phyloP scores from a whole-genome alignment of 2,797 vertebrate species.

The Orestias chungarensis region DNA sequence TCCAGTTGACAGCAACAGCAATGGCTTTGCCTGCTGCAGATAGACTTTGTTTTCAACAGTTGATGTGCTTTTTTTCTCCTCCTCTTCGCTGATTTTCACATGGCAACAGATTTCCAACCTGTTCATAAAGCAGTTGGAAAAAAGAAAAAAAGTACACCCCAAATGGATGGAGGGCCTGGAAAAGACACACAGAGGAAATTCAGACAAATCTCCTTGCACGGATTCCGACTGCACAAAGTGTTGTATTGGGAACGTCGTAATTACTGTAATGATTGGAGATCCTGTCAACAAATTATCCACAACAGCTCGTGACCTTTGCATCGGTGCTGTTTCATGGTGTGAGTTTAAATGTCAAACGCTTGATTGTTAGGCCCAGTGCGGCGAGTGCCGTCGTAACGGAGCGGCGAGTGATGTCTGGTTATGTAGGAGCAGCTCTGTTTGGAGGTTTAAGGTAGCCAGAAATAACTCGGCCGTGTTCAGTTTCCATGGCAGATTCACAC shows the following conservation, averaged over 20 bases:
- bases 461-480: slow-evolving; percentile 68
- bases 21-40: slow-evolving; percentile 58
- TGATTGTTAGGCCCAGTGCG: slow-evolving; percentile 40
- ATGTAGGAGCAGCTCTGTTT: slow-evolving; percentile 72
- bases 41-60: slow-evolving; percentile 50
- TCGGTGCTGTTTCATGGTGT: slow-evolving; percentile 39
- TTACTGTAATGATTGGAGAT: slow-evolving; percentile 55
- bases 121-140: slow-evolving; percentile 49
- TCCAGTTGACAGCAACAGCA: slow-evolving; percentile 69
- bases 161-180: slow-evolving; percentile 6
- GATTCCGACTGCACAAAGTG: slow-evolving; percentile 44
- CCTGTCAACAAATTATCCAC: slow-evolving; percentile 60
- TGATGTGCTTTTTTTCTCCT: slow-evolving; percentile 50
- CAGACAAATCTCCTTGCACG: slow-evolving; percentile 44
- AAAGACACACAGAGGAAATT: slow-evolving; percentile 3
- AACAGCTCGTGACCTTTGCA: slow-evolving; percentile 53
- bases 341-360: slow-evolving; percentile 57
- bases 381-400: slow-evolving; percentile 36
- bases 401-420: slow-evolving; percentile 51
- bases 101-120: slow-evolving; percentile 33
- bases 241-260: slow-evolving; percentile 52
- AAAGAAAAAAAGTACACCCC: slow-evolving; percentile 33
- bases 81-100: slow-evolving; percentile 32
- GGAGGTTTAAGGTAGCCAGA: slow-evolving; percentile 61
- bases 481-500: slow-evolving; percentile 68